Evolutionary conservation across 2,888 invertebrate genomes (phyloP).

Genomic region (Ctena decussata): DNA sequence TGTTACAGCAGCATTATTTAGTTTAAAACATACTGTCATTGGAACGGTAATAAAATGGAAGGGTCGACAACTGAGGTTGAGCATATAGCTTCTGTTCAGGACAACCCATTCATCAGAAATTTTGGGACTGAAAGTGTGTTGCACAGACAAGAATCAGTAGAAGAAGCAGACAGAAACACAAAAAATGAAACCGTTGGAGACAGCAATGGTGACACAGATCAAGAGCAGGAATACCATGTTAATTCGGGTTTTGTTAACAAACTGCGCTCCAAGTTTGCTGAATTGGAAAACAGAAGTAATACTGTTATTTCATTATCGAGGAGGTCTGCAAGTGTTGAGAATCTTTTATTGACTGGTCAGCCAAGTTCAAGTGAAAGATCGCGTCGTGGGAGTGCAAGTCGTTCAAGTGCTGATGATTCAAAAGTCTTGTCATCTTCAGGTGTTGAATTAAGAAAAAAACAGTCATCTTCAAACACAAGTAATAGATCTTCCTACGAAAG

Average conservation of each 20-base stretch:
- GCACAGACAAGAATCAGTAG: slow-evolving; percentile 24
- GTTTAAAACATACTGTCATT: too few relatives aligned
- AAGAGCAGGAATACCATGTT: slow-evolving; percentile 80
- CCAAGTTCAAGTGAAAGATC: not conserved
- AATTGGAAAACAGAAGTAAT: slow-evolving; percentile 54
- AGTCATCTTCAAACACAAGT: not conserved
- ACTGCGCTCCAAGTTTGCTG: slow-evolving; percentile 78
- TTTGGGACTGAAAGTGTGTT: slow-evolving; percentile 41
- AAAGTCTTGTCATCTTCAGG: not conserved
- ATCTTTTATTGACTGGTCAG: slow-evolving; percentile 58
- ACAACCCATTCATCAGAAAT: slow-evolving; percentile 65
- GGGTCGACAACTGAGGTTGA: slow-evolving; percentile 23
- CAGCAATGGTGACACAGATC: slow-evolving; percentile 42
- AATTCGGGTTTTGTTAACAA: slow-evolving; percentile 85
- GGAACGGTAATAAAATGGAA: not conserved
- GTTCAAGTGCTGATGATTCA: slow-evolving; percentile 34
- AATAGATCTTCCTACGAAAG: not conserved
- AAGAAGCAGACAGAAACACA: not conserved
- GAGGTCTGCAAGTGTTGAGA: slow-evolving; percentile 78
- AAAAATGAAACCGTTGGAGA: not conserved
- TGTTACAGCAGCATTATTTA: too few relatives aligned
- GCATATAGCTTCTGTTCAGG: slow-evolving; percentile 66
- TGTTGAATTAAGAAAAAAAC: slow-evolving; percentile 49
- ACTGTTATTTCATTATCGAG: slow-evolving; percentile 56
- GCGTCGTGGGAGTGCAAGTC: slow-evolving; percentile 12